A percentile compares a stretch with the other conserved stretches of the same genome.
These are phyloP conservation scores for Cetonia aurata DNA, from an alignment of 2,888 invertebrate genomes.

Conservation along the genomic window DNA sequence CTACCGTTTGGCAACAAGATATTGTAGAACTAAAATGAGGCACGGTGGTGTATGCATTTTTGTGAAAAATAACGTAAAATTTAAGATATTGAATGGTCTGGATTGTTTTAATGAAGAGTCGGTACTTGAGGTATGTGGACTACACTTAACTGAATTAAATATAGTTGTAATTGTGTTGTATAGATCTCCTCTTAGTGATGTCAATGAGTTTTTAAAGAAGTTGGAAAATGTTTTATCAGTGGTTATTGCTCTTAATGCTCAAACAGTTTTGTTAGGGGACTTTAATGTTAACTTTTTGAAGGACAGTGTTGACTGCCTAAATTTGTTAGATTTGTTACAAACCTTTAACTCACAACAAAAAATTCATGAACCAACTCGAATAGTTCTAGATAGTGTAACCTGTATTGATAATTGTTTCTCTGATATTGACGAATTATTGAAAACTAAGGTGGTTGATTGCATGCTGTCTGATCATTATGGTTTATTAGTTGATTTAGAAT, in stretches of 20 bases:
- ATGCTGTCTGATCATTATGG: not conserved
- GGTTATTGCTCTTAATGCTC: not conserved
- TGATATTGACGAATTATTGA: not conserved
- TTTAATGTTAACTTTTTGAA: not conserved
- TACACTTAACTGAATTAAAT: slow-evolving; percentile 9
- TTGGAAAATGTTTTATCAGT: slow-evolving; percentile 4
- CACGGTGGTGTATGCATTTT: slow-evolving; percentile 8
- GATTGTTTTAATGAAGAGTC: not conserved
- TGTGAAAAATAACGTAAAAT: not conserved
- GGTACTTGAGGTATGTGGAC: slow-evolving; percentile 6
- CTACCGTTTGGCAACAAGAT: not conserved
- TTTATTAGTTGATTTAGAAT: not conserved
- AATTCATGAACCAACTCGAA: not conserved
- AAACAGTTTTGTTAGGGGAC: slow-evolving; percentile 2
- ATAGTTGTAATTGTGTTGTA: slow-evolving; percentile 5
- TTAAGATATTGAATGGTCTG: not conserved
- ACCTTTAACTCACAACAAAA: not conserved
- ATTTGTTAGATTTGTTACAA: not conserved
- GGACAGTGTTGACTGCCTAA: not conserved
- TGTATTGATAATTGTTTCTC: not conserved
- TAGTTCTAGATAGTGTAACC: too few species aligned
- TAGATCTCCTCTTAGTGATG: not conserved
- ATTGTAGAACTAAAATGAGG: not conserved
- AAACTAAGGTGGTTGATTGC: not conserved
- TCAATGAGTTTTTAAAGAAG: not conserved